phyloP scores from a whole-genome alignment of 2,888 invertebrate species.

The Acanthosepion esculentum region DNA sequence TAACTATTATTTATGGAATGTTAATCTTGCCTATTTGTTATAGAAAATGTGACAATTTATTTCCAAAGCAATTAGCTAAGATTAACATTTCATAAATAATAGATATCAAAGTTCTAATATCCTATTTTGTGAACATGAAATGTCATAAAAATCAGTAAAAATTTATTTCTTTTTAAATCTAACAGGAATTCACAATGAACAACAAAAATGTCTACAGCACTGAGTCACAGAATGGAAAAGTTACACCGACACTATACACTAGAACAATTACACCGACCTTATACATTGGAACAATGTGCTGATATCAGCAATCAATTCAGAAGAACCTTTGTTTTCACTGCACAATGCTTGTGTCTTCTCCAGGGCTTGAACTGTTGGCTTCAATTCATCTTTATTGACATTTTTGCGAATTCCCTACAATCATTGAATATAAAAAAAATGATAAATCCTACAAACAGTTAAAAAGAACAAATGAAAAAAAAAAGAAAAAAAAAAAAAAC shows the following conservation, averaged over 20 bases:
- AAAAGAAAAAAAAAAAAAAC: too few relatives aligned
- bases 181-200: background rate
- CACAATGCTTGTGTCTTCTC: conserved; percentile 95
- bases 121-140: too few relatives aligned
- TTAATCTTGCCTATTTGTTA: too few relatives aligned
- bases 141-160: background rate
- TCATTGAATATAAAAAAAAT: background rate
- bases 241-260: conserved; percentile 70
- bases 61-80: too few relatives aligned
- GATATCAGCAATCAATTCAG: conserved; percentile 93
- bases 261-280: conserved; percentile 64
- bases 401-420: conserved; percentile 69
- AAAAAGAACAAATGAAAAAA: too few relatives aligned
- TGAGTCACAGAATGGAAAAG: background rate
- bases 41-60: too few relatives aligned
- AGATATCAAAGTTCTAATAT: too few relatives aligned
- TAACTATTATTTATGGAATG: too few relatives aligned
- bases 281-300: conserved; percentile 83
- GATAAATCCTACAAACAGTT: too few relatives aligned
- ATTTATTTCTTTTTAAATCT: background rate
- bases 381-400: conserved; percentile 91
- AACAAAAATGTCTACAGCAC: background rate
- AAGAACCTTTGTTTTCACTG: conserved; percentile 91
- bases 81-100: too few relatives aligned
- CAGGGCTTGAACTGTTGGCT: conserved; percentile 90